Percentiles rank a stretch among this genome's conserved stretches.
Conservation (phyloP, 2,113 vertebrate genomes). For the Vimba vimba region DNA sequence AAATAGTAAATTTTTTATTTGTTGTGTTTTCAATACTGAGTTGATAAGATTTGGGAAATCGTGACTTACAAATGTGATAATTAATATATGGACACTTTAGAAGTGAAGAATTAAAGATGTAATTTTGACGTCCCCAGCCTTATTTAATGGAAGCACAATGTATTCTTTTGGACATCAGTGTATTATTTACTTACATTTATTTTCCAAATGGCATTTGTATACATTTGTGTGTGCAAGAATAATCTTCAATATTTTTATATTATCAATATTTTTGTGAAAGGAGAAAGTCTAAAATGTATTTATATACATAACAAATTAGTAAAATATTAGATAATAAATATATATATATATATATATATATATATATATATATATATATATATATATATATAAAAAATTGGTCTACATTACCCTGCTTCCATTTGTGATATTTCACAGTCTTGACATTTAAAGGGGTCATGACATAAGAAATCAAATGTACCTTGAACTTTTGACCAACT, state of each 20-base stretch:
- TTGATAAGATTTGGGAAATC: background rate
- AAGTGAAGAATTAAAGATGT: background rate
- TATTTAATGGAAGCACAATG: background rate
- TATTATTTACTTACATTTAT: background rate
- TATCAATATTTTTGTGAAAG: background rate
- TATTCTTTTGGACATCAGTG: background rate
- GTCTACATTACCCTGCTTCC: background rate
- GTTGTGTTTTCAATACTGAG: background rate
- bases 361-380: no score
- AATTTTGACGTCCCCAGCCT: background rate
- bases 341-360: no score
- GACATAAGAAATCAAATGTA: no score
- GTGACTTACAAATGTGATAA: background rate
- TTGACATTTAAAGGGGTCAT: no score
- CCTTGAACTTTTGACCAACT: no score
- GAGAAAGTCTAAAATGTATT: background rate
- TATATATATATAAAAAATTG: no score
- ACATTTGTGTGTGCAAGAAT: background rate
- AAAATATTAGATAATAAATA: background rate
- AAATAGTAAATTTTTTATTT: background rate
- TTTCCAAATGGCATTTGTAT: background rate
- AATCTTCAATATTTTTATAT: background rate
- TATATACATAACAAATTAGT: background rate
- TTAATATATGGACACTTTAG: background rate
- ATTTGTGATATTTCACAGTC: no score